Base-by-base conservation (phyloP, 2,797 vertebrate species). In the Semaprochilodus insignis region DNA sequence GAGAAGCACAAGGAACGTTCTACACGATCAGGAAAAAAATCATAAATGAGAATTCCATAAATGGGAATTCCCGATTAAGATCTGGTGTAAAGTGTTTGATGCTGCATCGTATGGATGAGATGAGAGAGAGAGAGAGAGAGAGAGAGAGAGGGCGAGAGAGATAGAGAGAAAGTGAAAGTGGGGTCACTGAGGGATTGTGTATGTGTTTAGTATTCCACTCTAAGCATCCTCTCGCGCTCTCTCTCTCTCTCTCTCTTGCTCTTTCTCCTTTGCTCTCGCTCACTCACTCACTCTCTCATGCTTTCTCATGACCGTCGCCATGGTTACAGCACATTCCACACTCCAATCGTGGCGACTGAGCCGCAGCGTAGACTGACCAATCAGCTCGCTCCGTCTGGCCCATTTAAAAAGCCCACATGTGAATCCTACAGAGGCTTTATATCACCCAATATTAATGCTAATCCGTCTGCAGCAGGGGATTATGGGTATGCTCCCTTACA, bases 161-260 rank as follows among this genome's bases (percentile, higher is more conserved):
- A 51, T 13, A 77, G 27, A 52, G 36, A 74, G 48, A 67, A 19
- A 16, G 19, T 23, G 48, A 83, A 60, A 59, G 27, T 57, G 81
- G 74, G 82, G 84, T 84, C 86, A 86, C 81, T 66, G 44, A 80
- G 78, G 87, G 59, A 25, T 51, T 83, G 74, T 11, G 60, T 72
- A 57, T 54, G 80, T 88, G 80, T 87, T 89, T 88, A 88, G 86
- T 87, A 88, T 90, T 85, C 88, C 73, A 69, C 71, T 87, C 71
- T 87, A 31, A 87, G 77, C 13, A 23, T 34, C 23, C 73, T 77
- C 54, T 44, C 40, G 52, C 44, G 1, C 34, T 55, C 52, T 66
- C 73, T 31, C 31, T 31, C 31, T 31, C 31, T 3, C 31, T 31
- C 31, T n/a, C n/a, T n/a, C n/a, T n/a, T n/a, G n/a, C n/a, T n/a